phyloP scores from a whole-genome alignment of 1,140 invertebrate genomes.

The Brachionus paranguensis region DNA sequence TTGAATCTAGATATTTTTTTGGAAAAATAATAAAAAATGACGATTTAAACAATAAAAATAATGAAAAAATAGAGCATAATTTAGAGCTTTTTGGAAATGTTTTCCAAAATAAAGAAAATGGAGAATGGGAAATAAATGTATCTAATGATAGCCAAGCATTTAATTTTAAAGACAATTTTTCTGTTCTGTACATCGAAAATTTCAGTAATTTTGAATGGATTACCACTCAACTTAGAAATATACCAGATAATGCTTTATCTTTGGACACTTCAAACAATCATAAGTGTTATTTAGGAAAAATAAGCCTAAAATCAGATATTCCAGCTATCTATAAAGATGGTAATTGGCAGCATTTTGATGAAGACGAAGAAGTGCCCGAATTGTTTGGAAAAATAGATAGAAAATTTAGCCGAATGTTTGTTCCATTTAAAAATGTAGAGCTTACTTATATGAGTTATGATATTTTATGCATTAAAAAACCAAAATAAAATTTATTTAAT shows the following conservation, averaged over 20 bases:
- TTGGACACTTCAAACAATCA: neutral
- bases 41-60: neutral
- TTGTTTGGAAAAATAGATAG: constrained; percentile 5
- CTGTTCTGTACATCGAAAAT: neutral
- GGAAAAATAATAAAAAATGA: neutral
- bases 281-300: neutral
- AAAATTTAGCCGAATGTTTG: neutral
- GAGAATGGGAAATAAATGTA: neutral
- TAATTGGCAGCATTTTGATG: neutral
- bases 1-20: neutral
- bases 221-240: neutral
- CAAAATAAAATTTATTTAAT: too few relatives aligned
- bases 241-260: neutral
- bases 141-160: neutral
- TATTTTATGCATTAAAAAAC: neutral
- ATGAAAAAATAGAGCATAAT: neutral
- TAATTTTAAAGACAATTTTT: neutral
- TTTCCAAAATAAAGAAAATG: neutral
- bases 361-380: neutral
- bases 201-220: neutral
- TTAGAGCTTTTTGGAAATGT: neutral
- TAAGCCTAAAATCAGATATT: neutral
- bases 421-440: neutral
- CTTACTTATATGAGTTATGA: neutral
- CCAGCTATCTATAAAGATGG: neutral